phyloP scores from a whole-genome alignment of 2,113 vertebrate species.

The Aptenodytes forsteri region DNA sequence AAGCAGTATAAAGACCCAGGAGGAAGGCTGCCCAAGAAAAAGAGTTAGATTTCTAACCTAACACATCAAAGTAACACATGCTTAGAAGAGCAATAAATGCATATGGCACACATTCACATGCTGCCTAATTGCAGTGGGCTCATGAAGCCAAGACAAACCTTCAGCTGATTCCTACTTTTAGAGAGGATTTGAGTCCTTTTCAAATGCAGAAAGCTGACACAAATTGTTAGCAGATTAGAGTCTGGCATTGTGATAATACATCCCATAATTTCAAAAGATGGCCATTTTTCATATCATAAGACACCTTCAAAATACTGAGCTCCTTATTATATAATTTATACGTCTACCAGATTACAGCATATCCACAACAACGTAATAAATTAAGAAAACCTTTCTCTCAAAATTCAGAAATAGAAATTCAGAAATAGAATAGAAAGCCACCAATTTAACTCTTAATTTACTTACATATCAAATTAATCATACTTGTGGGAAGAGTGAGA shows the following conservation, averaged over 20 bases:
- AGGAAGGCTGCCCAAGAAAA: constrained; percentile 87
- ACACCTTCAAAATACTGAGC: constrained; percentile 63
- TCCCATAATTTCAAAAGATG: constrained; percentile 75
- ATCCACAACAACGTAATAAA: constrained; percentile 35
- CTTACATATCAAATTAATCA: constrained; percentile 6
- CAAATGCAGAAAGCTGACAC: constrained; percentile 71
- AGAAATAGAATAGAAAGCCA: neutral
- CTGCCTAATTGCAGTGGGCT: constrained; percentile 82
- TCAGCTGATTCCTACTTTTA: constrained; percentile 76
- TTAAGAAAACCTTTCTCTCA: constrained; percentile 33
- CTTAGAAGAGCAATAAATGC: constrained; percentile 84
- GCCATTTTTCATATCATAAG: constrained; percentile 53
- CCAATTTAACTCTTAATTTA: constrained; percentile 29
- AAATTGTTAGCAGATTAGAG: constrained; percentile 81
- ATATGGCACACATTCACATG: constrained; percentile 81
- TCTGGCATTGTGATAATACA: constrained; percentile 64
- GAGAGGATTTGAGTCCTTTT: constrained; percentile 71
- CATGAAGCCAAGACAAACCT: constrained; percentile 77
- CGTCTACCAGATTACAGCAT: constrained; percentile 46
- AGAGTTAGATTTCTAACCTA: constrained; percentile 82
- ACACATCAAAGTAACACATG: constrained; percentile 89
- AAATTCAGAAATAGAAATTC: constrained; percentile 40
- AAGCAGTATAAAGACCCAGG: constrained; percentile 92
- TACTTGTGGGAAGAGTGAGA: neutral
- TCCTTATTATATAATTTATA: constrained; percentile 53